Conservation (phyloP, 1,140 invertebrate genomes). For the Watersipora subatra region DNA sequence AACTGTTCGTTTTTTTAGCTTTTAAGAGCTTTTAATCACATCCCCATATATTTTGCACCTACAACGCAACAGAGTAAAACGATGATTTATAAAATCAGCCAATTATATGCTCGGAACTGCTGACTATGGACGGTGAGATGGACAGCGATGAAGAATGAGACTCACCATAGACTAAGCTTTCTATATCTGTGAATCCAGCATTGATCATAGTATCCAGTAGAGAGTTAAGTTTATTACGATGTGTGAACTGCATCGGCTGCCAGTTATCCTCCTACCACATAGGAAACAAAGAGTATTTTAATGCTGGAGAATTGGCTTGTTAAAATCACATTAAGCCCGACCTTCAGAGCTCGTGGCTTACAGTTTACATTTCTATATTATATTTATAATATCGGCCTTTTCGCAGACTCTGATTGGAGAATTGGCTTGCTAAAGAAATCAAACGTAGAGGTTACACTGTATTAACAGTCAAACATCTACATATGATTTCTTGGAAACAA, state of each 20-base stretch:
- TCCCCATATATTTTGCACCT: too few relatives aligned
- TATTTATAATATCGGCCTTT: neutral
- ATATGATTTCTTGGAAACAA: too few relatives aligned
- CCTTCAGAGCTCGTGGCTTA: neutral
- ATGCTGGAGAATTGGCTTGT: neutral
- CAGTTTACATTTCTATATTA: neutral
- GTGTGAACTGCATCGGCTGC: slow-evolving; percentile 54
- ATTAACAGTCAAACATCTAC: too few relatives aligned
- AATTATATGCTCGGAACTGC: too few relatives aligned
- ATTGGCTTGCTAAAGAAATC: too few relatives aligned
- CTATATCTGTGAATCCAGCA: slow-evolving; percentile 44
- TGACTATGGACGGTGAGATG: too few relatives aligned
- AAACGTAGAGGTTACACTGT: neutral
- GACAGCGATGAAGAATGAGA: too few relatives aligned
- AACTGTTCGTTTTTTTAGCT: too few relatives aligned
- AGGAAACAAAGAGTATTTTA: neutral
- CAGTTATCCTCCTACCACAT: slow-evolving; percentile 50
- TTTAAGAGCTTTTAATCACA: too few relatives aligned
- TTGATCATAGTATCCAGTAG: slow-evolving; percentile 48
- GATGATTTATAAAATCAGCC: too few relatives aligned
- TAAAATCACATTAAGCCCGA: neutral
- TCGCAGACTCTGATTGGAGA: neutral
- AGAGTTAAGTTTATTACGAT: slow-evolving; percentile 43
- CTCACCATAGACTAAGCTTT: too few relatives aligned
- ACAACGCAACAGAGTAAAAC: too few relatives aligned